Base-by-base conservation (phyloP, 2,888 invertebrate genomes). In the Spatulosminthurus flaviceps region DNA sequence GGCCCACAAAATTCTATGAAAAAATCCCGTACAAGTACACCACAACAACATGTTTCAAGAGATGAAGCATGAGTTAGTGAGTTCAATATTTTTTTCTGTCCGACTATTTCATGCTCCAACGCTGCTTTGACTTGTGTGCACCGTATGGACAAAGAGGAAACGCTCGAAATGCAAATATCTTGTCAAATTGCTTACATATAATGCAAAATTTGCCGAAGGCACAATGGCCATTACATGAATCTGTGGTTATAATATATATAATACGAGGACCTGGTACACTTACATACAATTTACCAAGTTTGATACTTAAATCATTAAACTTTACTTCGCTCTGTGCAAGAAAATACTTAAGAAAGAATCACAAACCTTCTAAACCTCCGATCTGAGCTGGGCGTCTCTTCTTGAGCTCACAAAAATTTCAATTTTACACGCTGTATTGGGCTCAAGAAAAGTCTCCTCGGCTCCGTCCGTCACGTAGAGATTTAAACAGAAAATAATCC, bases 381-480 rank as follows among this genome's bases (percentile, higher is more conserved):
- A 67, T 67, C 16, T 67, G 28, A 24, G 26, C 28, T 28, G 67
- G 67, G 67, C 67, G 67, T 67, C 29, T 24, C 67, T 67, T 29
- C 7, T n/a, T n/a, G n/a, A n/a, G n/a, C n/a, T 19, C 67, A 28
- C 26, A 67, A 26, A 67, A 26, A 28, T 67, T 29, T 28, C 28
- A 67, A 67, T n/a, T 67, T 51, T 51, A 29, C 26, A 67, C 29
- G 67, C 28, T 28, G 26, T 28, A 67, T 67, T 67, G 67, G 29
- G 67, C 28, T 13, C 26, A 67, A 51, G 9, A 51, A 2, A 9
- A 5, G 7, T 5, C 24, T 67, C 29, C 19, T 19, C 51, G 7
- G 51, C 24, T 67, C 29, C 19, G 7, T 28, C 28, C 29, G 29
- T 67, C 67, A 67, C 26, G 67, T 26, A 1, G n/a, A n/a, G 13